These are phyloP conservation scores for Wasmannia auropunctata DNA, from an alignment of 1,140 invertebrate genomes.

Conservation along the genomic window DNA sequence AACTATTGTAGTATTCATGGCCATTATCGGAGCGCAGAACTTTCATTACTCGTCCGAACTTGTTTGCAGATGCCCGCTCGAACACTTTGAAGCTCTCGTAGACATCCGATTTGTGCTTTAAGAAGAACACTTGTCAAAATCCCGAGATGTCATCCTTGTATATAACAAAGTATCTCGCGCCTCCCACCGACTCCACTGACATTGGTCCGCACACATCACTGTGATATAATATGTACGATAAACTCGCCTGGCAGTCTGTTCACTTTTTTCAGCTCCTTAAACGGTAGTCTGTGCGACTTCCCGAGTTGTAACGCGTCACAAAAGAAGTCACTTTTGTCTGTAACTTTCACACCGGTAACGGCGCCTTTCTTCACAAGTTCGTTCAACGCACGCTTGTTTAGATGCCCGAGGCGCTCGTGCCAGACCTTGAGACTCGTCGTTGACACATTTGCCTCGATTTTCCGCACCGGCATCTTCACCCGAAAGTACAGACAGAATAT, in stretches of 20 bases:
- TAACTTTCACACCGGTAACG: slow-evolving; percentile 33
- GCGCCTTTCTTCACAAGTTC: neutral
- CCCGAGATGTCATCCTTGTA: neutral
- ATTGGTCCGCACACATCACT: neutral
- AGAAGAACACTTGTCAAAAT: slow-evolving; percentile 56
- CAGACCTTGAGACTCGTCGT: slow-evolving; percentile 18
- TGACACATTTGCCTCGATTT: slow-evolving; percentile 30
- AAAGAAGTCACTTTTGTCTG: slow-evolving; percentile 33
- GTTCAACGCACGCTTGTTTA: slow-evolving; percentile 19
- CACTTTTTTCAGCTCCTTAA: slow-evolving; percentile 30
- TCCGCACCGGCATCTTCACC: neutral
- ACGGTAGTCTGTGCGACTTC: slow-evolving; percentile 61
- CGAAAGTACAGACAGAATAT: slow-evolving; percentile 62
- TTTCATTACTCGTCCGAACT: slow-evolving; percentile 55
- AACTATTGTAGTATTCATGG: slow-evolving; percentile 55
- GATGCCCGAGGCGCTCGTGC: slow-evolving; percentile 64
- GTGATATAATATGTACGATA: too few relatives aligned
- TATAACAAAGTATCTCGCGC: neutral
- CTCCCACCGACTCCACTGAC: slow-evolving; percentile 36
- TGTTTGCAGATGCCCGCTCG: slow-evolving; percentile 54
- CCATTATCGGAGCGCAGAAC: slow-evolving; percentile 62
- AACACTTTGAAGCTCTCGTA: slow-evolving; percentile 63
- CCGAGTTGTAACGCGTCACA: slow-evolving; percentile 67
- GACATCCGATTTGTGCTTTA: slow-evolving; percentile 62
- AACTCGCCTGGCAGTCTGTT: neutral